A percentile compares a stretch with the other conserved stretches of the same genome.
phyloP scores from a whole-genome alignment of 2,888 invertebrate species.

The Petrolisthes cinctipes region DNA sequence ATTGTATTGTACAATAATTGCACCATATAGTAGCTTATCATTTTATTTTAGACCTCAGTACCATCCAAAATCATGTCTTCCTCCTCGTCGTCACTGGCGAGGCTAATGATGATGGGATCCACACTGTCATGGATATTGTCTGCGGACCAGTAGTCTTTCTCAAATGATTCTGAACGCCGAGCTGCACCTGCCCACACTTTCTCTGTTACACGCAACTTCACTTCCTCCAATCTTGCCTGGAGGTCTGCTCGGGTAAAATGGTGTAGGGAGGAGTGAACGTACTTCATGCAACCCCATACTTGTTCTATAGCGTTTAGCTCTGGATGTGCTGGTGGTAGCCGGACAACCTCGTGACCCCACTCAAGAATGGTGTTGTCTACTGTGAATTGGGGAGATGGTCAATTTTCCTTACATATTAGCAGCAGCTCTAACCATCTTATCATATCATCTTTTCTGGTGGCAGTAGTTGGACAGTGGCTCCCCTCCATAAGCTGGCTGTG shows the following conservation, averaged over 20 bases:
- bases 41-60: conserved; percentile 1
- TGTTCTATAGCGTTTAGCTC: conserved; percentile 22
- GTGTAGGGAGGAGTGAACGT: background rate
- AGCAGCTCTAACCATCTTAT: background rate
- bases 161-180: background rate
- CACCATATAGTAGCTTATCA: too few relatives aligned
- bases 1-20: background rate
- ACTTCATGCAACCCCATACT: conserved; percentile 18
- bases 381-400: background rate
- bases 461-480: conserved; percentile 17
- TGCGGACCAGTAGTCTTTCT: background rate
- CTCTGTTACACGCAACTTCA: background rate
- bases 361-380: conserved; percentile 6
- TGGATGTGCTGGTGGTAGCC: conserved; percentile 10
- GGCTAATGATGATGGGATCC: conserved; percentile 6
- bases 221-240: conserved; percentile 11
- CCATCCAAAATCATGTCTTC: background rate
- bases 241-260: too few relatives aligned
- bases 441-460: conserved; percentile 1
- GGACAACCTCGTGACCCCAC: conserved; percentile 23
- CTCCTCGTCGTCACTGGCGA: conserved; percentile 13
- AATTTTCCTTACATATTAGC: background rate
- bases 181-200: background rate
- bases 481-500: background rate
- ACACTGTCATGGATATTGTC: too few relatives aligned